Evolutionary conservation across 2,888 invertebrate species (phyloP), one percentile per base, ranked within the genome.

Genomic region (Drosophila atroscutellata): DNA sequence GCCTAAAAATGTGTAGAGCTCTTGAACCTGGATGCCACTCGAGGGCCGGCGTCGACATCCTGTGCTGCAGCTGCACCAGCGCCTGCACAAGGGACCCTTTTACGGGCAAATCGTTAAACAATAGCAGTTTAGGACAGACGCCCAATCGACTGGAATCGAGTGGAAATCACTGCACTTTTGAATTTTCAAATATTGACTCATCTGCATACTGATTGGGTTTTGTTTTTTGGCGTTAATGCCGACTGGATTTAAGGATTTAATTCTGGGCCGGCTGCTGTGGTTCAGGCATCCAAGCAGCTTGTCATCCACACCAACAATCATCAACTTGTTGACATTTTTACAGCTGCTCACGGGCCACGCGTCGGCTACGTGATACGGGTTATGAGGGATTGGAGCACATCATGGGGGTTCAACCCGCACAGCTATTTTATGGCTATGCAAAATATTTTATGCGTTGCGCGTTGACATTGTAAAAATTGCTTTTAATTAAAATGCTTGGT

Each of bases 291-390:
- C 56, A 18, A 34, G 55, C 83, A 64, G 49, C 72, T 68, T 77
- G 74, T 72, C 77, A 81, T 64, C 74, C 59, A 75, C 83, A 83
- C 74, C 77, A 79, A 67, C 85, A 83, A 72, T 83, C 83, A 77
- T 83, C 77, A 75, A 86, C 90, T 83, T 88, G 89, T 90, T 90
- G 90, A 86, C 86, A 88, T 81, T 75, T 83, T 52, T 74, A 59
- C 81, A 61, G 52, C 72, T 51, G 56, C 45, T 51, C 51, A 34
- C 39, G 72, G 50, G 51, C 42, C 65, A 68, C 55, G 51, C 58
- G 36, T 49, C 62, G 72, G 2, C 51, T 67, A 67, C 76, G 52
- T 67, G 47, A 52, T 63, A 47, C 13, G 39, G 20, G 26, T 50
- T 36, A 52, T n/a, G 4, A 45, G 24, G 45, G 45, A 45, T 24